A percentile compares a stretch with the other conserved stretches of the same genome.
These are phyloP conservation scores for Gortyna flavago DNA, from an alignment of 2,888 invertebrate species.

Conservation along the genomic window DNA sequence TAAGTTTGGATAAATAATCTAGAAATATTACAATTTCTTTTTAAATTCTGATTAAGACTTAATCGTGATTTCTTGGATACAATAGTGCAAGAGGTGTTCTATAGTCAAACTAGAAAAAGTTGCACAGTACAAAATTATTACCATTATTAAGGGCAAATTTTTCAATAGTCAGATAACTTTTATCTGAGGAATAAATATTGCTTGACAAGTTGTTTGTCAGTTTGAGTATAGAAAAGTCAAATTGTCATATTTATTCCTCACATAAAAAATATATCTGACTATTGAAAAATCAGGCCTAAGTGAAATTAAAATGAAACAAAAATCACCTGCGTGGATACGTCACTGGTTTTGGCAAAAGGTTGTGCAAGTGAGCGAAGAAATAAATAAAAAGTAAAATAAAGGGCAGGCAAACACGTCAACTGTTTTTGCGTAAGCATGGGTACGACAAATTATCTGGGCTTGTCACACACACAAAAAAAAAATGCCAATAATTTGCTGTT, in stretches of 20 bases:
- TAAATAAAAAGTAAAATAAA: constrained; percentile 7
- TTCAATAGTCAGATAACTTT: neutral
- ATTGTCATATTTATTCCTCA: neutral
- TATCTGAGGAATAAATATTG: neutral
- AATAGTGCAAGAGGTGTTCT: neutral
- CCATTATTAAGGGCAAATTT: neutral
- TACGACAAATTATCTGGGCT: neutral
- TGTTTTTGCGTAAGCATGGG: constrained; percentile 13
- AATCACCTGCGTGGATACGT: neutral
- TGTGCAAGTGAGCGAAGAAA: constrained; percentile 7
- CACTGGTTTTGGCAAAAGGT: neutral
- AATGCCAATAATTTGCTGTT: neutral
- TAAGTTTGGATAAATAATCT: neutral
- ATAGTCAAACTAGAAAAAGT: neutral
- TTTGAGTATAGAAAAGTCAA: neutral
- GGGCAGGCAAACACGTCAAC: constrained; percentile 10
- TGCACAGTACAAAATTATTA: neutral
- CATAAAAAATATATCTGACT: neutral
- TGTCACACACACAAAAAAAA: neutral
- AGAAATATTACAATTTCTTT: neutral
- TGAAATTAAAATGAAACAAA: neutral
- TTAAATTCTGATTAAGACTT: neutral
- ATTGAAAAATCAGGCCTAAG: neutral
- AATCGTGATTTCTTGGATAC: neutral
- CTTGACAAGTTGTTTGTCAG: neutral